Base-by-base conservation (phyloP, 2,888 invertebrate species). In the Pseudococcus viburni region DNA sequence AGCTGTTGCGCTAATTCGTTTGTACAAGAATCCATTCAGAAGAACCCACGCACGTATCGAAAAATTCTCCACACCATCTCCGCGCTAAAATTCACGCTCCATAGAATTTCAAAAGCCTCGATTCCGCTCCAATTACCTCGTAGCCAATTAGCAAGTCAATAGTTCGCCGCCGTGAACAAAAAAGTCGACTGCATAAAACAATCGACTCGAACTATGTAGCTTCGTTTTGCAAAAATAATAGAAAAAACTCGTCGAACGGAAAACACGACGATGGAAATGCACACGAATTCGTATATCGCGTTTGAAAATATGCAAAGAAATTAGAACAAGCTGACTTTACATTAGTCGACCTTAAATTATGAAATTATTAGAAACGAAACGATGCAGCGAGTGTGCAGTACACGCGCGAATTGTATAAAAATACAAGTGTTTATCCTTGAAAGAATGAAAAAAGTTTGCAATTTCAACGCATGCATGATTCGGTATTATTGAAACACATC, bases 111-210 rank as follows among this genome's bases (percentile, higher is more conserved):
- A 59, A 59, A 59, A 59, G 59, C 59, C 11, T 5, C 19, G 19
- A 59, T 59, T 59, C 59, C 59, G 59, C 59, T 59, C 59, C 59
- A 59, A 59, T 59, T 59, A n/a, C 59, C 19, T 59, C 59, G 59
- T 9, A 59, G 59, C 19, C 59, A 59, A 59, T 59, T 59, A 59
- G 19, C 19, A 19, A 59, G 8, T 59, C 59, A 59, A 59, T 59
- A 59, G 59, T 59, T 19, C n/a, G 7, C 26, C 26, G 26, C 26
- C 26, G 19, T n/a, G 59, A 59, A 19, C 19, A 59, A 59, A 59
- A 59, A 59, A 33, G 19, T 59, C 59, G 5, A 59, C 59, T 59
- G 11, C 19, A 19, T 59, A 11, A 59, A 19, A 59, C 59, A 59
- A 59, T 59, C 59, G 59, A 19, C 19, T 59, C 19, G 19, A 59